A percentile compares a stretch with the other conserved stretches of the same genome.
phyloP scores from a whole-genome alignment of 2,888 invertebrate genomes.

The Hyles lineata region DNA sequence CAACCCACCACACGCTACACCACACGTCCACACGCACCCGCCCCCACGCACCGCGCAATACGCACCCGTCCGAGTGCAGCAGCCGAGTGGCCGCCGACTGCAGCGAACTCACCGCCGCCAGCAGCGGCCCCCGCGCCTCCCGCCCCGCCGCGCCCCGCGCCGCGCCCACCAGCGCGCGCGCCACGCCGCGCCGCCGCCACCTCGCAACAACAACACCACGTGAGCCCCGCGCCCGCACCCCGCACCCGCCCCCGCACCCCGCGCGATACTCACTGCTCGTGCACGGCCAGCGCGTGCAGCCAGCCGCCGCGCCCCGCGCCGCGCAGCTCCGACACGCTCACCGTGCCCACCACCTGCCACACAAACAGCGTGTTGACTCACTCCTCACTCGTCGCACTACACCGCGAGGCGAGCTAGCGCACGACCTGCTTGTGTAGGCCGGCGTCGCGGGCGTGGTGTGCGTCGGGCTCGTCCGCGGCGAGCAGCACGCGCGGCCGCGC shows the following conservation, averaged over 20 bases:
- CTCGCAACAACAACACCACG: constrained; percentile 5
- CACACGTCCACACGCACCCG: not conserved
- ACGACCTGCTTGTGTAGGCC: constrained; percentile 16
- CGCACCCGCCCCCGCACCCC: not conserved
- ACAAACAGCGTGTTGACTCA: too few species aligned
- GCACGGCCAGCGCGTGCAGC: constrained; percentile 55
- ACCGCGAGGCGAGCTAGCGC: too few species aligned
- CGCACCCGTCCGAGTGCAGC: constrained; percentile 42
- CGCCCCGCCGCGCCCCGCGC: constrained; percentile 35
- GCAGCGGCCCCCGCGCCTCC: constrained; percentile 38
- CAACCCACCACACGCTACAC: not conserved
- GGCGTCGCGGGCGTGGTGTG: not conserved
- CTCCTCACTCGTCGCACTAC: not conserved
- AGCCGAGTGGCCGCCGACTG: constrained; percentile 44
- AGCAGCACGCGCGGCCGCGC: constrained; percentile 33
- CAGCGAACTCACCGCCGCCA: constrained; percentile 46
- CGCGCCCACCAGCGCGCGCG: constrained; percentile 47
- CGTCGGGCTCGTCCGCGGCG: constrained; percentile 29
- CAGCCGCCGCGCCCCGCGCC: constrained; percentile 52
- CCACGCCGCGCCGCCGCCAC: constrained; percentile 47
- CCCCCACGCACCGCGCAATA: not conserved
- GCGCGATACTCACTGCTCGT: constrained; percentile 29
- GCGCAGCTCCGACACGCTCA: constrained; percentile 54
- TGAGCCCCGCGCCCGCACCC: constrained; percentile 38
- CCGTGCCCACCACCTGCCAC: constrained; percentile 57